phyloP scores from a whole-genome alignment of 2,797 vertebrate species.

The Brotula barbata region DNA sequence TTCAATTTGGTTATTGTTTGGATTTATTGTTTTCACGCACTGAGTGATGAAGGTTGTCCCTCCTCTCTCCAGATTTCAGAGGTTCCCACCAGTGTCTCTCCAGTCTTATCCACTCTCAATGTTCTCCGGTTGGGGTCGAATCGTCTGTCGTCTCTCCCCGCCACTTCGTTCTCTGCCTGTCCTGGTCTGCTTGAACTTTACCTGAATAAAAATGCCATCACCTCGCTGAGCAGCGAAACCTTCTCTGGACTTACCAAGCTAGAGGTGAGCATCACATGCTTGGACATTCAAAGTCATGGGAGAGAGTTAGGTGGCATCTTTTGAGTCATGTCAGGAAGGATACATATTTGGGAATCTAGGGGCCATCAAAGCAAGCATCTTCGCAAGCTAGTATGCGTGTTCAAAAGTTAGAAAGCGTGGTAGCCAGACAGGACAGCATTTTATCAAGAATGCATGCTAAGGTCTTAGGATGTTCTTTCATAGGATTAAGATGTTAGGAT shows the following conservation, averaged over 20 bases:
- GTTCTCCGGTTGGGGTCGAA: slow-evolving; percentile 71
- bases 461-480: too few relatives aligned
- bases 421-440: too few relatives aligned
- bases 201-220: slow-evolving; percentile 67
- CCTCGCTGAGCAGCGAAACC: slow-evolving; percentile 48
- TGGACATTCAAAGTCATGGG: neutral
- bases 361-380: too few relatives aligned
- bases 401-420: too few relatives aligned
- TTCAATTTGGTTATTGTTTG: too few relatives aligned
- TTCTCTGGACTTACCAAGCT: slow-evolving; percentile 69
- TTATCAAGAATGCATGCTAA: neutral
- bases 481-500: too few relatives aligned
- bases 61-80: slow-evolving; percentile 44
- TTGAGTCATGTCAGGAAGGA: too few relatives aligned
- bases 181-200: slow-evolving; percentile 66
- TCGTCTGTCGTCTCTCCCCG: slow-evolving; percentile 47
- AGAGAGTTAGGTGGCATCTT: neutral
- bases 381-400: neutral
- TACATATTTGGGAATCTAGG: neutral
- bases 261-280: slow-evolving; percentile 62
- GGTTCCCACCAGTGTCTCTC: slow-evolving; percentile 18
- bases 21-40: neutral
- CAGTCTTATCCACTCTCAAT: slow-evolving; percentile 51
- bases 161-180: slow-evolving; percentile 54
- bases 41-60: neutral